Evolutionary conservation across 2,113 vertebrate species (phyloP), one percentile per base, ranked within the genome.

Genomic region (Phalacrocorax carbo): DNA sequence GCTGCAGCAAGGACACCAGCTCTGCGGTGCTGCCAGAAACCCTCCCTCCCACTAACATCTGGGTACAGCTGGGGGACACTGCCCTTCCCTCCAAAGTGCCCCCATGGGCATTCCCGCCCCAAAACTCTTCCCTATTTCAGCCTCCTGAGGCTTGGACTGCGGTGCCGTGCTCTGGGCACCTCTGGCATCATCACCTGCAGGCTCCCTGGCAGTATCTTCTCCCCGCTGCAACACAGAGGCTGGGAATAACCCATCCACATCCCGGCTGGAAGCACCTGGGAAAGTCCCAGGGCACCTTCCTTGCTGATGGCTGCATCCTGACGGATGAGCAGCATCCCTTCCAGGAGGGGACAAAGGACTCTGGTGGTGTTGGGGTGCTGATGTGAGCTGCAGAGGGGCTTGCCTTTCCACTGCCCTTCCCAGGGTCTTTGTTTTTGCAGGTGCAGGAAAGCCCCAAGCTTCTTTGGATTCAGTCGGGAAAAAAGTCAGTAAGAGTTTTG

Each of bases 81-180:
- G 25, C 40, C 46, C 21, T 49, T 69, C 69, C 21, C 27, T 62
- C 14, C 20, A 2, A 51, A 51, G 21, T 64, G 44, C 38, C 51
- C n/a, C 40, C 15, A 7, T n/a, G 52, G 38, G 32, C 8, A 55
- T 30, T 11, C 20, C 22, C 5, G 17, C 38, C 1, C 6, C 2
- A 10, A 65, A 21, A 34, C 1, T 11, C 44, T 15, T 65, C 64
- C 2, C 2, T 18, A 14, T 49, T 69, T 22, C 78, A 84, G 49
- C 44, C 36, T 64, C 38, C 0, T 0, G 44, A 61, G 32, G 16
- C 46, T 42, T 2, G 10, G 32, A 46, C 32, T 15, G 0, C 5
- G 6, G 38, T 3, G 7, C 44, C 55, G 61, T 52, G 66, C 61
- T 40, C 73, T 61, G 78, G 0, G 0, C 52, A 0, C 86, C 76